Evolutionary conservation across 1,140 invertebrate species (phyloP), one percentile per base, ranked within the genome.

Genomic region (Sinella curviseta): DNA sequence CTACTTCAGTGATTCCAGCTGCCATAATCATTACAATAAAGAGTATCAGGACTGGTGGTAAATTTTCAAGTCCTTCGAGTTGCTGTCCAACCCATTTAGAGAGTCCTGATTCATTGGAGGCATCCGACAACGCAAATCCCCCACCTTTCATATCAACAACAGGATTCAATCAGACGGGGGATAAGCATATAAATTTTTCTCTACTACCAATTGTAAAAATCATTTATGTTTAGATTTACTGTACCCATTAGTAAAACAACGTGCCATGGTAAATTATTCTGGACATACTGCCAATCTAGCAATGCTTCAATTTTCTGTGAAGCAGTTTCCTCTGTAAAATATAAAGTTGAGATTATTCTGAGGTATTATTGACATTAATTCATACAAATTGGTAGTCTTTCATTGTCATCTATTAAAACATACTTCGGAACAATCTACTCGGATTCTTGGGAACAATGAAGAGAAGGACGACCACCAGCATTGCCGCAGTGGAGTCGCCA

Each of bases 51-150:
- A 77, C 78, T 1, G 85, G 83, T 14, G 86, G 85, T 12, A 88
- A 74, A 24, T 81, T 78, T 1, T 79, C 77, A 1, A 89, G 86
- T 88, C 82, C 80, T 12, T 84, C 77, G 33, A 85, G 86, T 12
- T 92, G 90, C 0, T 89, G 84, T 0, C 94, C 94, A 76, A 96
- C 89, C 87, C 92, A 89, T 1, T 86, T 85, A 0, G 94, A 95
- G 81, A 97, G 90, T 0, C 92, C 92, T 0, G 94, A 95, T 17
- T 87, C 88, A 83, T 93, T 91, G 81, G 93, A 93, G 73, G 92
- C 95, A 73, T 93, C 90, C 0, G 96, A 95, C 31, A 97, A 88
- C 0, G 95, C 94, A 86, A 97, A 96, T 0, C 95, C 95, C 54
- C 94, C 94, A 36, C 94, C 91, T 85, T 55, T 1, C 12, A 65